Evolutionary conservation across 2,797 vertebrate species (phyloP).

Genomic region (Glyptemys insculpta): DNA sequence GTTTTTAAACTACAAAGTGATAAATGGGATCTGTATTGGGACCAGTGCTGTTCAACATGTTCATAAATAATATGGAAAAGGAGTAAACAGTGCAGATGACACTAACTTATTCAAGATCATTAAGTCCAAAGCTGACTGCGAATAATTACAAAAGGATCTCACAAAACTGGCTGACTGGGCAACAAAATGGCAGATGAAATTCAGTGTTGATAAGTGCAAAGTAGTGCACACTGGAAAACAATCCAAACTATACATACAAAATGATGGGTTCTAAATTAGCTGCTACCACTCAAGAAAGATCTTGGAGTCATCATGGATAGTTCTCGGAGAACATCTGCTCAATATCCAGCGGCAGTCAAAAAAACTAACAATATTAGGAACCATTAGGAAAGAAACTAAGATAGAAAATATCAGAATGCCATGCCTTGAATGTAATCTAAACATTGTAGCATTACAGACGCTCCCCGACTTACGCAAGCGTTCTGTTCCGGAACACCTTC

Average conservation of each 20-base stretch:
- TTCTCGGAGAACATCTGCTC: neutral
- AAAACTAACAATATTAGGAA: neutral
- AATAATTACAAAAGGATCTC: neutral
- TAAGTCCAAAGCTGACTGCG: neutral
- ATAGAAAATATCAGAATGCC: neutral
- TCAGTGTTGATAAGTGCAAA: neutral
- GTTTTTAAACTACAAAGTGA: neutral
- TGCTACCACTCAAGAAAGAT: neutral
- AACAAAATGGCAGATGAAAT: neutral
- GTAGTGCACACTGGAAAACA: neutral
- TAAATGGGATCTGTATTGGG: neutral
- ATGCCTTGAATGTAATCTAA: neutral
- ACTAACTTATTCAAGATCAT: neutral
- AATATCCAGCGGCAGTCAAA: neutral
- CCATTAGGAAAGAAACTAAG: neutral
- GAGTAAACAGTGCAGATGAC: neutral
- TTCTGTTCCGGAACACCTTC: too few species aligned
- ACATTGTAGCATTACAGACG: neutral
- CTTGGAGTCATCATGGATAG: neutral
- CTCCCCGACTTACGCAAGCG: too few species aligned
- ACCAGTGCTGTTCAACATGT: neutral
- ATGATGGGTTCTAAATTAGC: neutral
- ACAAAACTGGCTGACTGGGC: neutral
- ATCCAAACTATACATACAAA: neutral
- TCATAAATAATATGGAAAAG: neutral